Base-by-base conservation (phyloP, 2,797 vertebrate genomes). In the Sebastes steindachneri region DNA sequence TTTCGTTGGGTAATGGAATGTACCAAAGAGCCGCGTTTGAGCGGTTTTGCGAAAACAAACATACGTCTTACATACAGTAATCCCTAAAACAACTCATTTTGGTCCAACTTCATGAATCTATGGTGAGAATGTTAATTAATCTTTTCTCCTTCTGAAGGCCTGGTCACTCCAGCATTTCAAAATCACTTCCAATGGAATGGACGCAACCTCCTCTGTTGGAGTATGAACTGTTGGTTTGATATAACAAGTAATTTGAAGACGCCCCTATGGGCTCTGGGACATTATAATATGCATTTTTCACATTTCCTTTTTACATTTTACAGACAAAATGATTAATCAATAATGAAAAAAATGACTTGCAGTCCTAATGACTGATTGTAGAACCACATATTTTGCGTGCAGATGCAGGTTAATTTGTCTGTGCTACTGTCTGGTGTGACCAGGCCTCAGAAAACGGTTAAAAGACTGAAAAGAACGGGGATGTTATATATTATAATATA, bases 1-100 rank as follows among this genome's bases (percentile, higher is more conserved):
- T 82, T 89, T 84, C 81, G 21, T 33, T 12, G 54, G 68, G 67
- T 63, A 25, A 66, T 54, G 74, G 73, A 82, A 86, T 76, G 86
- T 77, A 87, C 90, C 92, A 93, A 93, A 94, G 86, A 93, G 69
- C 65, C 73, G 28, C 17, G 9, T 78, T 60, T 14, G 45, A 80
- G 73, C 64, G 17, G 54, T 67, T 63, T 68, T 45, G 31, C n/a
- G 21, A 26, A 17, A 68, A 31, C 55, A 66, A 67, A 77, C 37
- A 11, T 9, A 19, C 4, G 21, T 58, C 37, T 69, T 75, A 33
- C 51, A 51, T 23, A 31, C 45, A n/a, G 17, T 45, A 17, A 17
- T 31, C 29, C n/a, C 35, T 57, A 11, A 23, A 23, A 54, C 33
- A 55, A 80, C 41, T 5, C 0, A n/a, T 21, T 68, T 75, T 19